Conservation (phyloP, 2,113 vertebrate species). For the Camelus dromedarius region DNA sequence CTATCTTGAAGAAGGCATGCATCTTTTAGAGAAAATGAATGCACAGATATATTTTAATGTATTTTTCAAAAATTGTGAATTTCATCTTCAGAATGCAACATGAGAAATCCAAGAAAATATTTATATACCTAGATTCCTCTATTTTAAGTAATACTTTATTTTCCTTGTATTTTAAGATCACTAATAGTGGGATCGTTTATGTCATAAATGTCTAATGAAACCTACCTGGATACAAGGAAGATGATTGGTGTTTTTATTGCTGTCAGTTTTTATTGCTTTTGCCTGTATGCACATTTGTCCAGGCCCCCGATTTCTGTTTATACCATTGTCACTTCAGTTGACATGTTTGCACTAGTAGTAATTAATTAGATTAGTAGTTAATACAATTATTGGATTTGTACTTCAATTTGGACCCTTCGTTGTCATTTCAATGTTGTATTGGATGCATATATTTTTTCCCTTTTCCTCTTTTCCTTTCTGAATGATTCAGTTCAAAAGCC, state of each 20-base stretch:
- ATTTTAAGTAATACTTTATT: not conserved
- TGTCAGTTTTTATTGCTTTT: not conserved
- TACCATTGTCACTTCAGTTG: not conserved
- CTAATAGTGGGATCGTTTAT: not conserved
- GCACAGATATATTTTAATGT: not conserved
- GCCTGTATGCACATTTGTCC: not conserved
- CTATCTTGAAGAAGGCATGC: not conserved
- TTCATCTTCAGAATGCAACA: not conserved
- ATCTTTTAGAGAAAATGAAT: constrained; percentile 16
- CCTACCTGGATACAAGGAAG: not conserved
- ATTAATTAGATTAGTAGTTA: not conserved
- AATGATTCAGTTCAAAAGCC: not conserved
- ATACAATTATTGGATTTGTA: no score
- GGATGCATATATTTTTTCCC: not conserved
- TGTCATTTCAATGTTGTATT: not conserved
- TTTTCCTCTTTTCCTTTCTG: not conserved
- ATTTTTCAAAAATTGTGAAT: not conserved
- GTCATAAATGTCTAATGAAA: not conserved
- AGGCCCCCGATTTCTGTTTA: not conserved
- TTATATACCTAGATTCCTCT: not conserved
- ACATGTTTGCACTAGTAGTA: not conserved
- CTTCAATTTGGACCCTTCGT: not conserved
- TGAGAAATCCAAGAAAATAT: not conserved
- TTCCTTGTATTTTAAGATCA: not conserved
- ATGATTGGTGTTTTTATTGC: not conserved